Evolutionary conservation across 2,888 invertebrate species (phyloP).

Genomic region (Dicroscelio sp.): DNA sequence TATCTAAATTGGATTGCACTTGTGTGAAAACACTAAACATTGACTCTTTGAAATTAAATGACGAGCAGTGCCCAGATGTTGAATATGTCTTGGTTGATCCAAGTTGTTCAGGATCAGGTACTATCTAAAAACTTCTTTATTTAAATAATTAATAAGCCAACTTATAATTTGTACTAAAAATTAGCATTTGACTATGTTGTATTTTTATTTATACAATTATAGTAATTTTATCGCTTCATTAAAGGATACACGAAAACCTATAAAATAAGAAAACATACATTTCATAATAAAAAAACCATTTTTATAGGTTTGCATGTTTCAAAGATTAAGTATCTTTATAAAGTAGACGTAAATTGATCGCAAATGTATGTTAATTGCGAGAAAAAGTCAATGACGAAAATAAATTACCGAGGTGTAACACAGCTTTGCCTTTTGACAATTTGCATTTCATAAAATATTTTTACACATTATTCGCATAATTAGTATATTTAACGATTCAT

Average conservation of each 20-base stretch:
- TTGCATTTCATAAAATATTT: not conserved
- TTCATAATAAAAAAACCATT: not conserved
- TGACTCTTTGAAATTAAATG: conserved; percentile 95
- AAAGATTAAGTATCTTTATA: not conserved
- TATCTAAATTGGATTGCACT: conserved; percentile 93
- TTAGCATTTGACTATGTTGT: too few species aligned
- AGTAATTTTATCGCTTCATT: too few species aligned
- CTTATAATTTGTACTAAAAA: not conserved
- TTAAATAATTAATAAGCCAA: not conserved
- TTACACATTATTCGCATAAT: not conserved
- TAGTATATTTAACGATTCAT: not conserved
- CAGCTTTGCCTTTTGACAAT: not conserved
- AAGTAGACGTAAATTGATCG: not conserved
- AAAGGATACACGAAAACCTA: not conserved
- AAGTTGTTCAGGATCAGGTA: conserved; percentile 98
- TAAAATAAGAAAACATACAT: conserved; percentile 10
- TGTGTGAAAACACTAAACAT: conserved; percentile 94
- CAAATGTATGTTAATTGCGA: conserved; percentile 10
- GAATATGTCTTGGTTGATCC: conserved; percentile 99
- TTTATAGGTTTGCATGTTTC: conserved; percentile 24
- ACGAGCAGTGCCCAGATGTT: conserved; percentile 93
- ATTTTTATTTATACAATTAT: too few species aligned
- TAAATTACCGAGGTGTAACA: conserved; percentile 25
- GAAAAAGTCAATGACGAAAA: conserved; percentile 25
- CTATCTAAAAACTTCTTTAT: too few species aligned